Base-by-base conservation (phyloP, 2,113 vertebrate species). In the Zosterops hypoxanthus region DNA sequence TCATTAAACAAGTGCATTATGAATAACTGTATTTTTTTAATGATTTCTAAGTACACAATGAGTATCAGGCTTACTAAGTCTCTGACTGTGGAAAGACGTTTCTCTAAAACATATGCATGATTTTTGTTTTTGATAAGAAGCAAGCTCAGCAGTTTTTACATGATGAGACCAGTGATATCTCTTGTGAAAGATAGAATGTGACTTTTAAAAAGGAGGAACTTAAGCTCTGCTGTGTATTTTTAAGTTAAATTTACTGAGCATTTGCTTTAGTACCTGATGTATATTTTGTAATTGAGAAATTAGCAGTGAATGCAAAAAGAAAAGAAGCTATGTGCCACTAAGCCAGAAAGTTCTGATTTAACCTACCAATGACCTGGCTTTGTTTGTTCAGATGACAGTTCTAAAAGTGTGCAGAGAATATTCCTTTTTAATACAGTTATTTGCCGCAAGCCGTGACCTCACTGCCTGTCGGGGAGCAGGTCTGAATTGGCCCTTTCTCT, bases 401-500 rank as follows among this genome's bases (percentile, higher is more conserved):
- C 98, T 98, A 98, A 98, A 98, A 98, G 97, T 98, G 98, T 98
- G 97, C 97, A 97, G 97, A 96, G 96, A 96, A 84, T 98, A 98
- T 97, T 97, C 97, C 95, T 97, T 97, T 98, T 98, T 98, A 98
- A 98, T 97, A 98, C 97, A 98, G 97, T 98, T 97, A 98, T 97
- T 98, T 97, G 98, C 98, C 98, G 89, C 96, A 78, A 98, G 98
- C 97, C 91, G 95, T 98, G 98, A 98, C 98, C 98, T 98, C 95
- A 96, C 82, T 98, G 98, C 98, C 97, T 98, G 98, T 98, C 97
- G 97, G 97, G 95, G 97, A 98, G 97, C 96, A 97, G 97, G 95
- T 97, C 98, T 98, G 98, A 99, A 98, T 98, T 98, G 98, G 97
- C 97, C 98, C 98, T 98, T 98, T 99, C 98, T 98, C 98, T 98